Evolutionary conservation across 2,797 vertebrate species (phyloP).

Genomic region (Nasua narica): DNA sequence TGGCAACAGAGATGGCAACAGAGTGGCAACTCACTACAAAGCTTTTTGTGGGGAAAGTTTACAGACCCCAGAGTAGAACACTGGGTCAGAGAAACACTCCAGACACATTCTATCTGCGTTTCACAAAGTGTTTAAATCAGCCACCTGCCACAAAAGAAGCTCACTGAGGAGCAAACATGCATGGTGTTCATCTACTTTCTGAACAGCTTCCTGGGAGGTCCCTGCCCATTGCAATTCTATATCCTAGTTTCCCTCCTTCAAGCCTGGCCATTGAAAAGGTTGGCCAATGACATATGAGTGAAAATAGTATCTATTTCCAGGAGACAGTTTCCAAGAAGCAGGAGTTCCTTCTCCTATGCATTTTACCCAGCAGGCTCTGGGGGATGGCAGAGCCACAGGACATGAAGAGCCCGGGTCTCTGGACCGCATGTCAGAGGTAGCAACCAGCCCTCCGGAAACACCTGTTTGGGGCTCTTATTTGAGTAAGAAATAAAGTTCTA

Average conservation of each 20-base stretch:
- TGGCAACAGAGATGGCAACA: no score
- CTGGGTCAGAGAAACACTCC: background rate
- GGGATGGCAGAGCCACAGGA: background rate
- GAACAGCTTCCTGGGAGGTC: background rate
- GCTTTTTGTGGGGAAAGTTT: background rate
- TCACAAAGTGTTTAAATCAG: background rate
- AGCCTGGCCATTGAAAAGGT: background rate
- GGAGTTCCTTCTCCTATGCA: background rate
- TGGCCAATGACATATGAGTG: background rate
- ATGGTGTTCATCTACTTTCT: background rate
- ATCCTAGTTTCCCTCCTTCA: background rate
- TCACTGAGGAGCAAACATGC: background rate
- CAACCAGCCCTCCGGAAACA: background rate
- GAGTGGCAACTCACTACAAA: no score
- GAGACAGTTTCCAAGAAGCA: background rate
- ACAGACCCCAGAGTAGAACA: background rate
- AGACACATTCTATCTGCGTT: background rate
- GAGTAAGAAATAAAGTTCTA: background rate
- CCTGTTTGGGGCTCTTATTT: background rate
- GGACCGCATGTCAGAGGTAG: background rate
- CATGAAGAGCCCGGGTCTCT: fast-evolving
- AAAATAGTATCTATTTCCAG: background rate
- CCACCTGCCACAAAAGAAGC: background rate
- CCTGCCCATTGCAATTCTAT: background rate
- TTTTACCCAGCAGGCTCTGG: background rate